Conservation (phyloP, 1,140 invertebrate species). For the Orchestia grillus region DNA sequence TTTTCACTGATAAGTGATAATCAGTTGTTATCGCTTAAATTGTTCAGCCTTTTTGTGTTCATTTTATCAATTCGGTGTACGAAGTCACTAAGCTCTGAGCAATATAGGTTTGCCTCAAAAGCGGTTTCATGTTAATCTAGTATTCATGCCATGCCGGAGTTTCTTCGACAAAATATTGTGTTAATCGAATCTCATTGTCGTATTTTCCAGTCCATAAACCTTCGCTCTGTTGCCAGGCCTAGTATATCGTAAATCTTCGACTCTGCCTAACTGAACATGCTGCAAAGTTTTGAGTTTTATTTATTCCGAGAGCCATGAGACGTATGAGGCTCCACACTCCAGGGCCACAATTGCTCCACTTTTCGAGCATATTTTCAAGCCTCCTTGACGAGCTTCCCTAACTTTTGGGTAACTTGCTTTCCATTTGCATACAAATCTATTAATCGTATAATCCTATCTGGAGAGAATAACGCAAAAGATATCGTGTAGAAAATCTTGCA, state of each 20-base stretch:
- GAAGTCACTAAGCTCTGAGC: neutral
- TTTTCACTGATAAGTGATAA: too few relatives aligned
- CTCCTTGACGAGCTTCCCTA: neutral
- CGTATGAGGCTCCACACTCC: neutral
- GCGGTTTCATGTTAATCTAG: neutral
- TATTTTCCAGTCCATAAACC: neutral
- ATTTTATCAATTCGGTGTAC: neutral
- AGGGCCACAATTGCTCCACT: neutral
- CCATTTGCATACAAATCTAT: slow-evolving; percentile 7
- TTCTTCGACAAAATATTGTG: neutral
- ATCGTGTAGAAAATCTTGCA: slow-evolving; percentile 19
- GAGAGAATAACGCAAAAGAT: neutral
- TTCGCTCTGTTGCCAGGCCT: neutral
- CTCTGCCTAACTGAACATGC: neutral
- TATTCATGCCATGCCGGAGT: neutral
- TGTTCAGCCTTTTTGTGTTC: too few relatives aligned
- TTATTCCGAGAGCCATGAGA: neutral
- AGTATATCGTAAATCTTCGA: slow-evolving; percentile 9
- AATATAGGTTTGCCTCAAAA: neutral
- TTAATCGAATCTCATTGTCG: neutral
- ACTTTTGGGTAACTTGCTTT: neutral
- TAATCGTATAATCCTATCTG: neutral
- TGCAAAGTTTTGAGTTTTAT: neutral
- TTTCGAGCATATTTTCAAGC: neutral
- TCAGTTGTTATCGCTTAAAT: too few relatives aligned